Evolutionary conservation across 2,113 vertebrate genomes (phyloP), one percentile per base, ranked within the genome.

Genomic region (Clarias batrachus): DNA sequence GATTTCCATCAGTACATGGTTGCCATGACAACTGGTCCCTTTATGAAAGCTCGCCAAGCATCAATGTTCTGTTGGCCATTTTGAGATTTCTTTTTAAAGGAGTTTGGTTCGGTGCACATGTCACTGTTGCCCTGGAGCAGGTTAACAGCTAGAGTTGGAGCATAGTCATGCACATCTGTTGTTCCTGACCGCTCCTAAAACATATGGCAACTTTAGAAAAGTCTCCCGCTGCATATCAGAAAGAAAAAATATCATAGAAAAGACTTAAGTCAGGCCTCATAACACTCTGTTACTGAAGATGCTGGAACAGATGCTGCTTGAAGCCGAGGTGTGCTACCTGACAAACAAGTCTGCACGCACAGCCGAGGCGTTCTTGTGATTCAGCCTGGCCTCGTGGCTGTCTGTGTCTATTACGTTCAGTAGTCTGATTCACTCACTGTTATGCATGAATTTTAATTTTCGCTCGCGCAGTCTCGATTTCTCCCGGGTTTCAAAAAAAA

Each of bases 1-100:
- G 86, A 82, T 74, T 87, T 89, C 86, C 87, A 90, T 90, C 82
- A 81, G 90, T 87, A 89, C 90, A 86, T 79, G 87, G 90, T 91
- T 91, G 84, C 89, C 90, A 90, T 91, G 89, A 85, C 87, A 84
- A 91, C 90, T 73, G 65, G 83, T 59, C 83, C 77, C 88, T 85
- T 88, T 82, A 86, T 76, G 81, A 86, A 86, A 89, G 85, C 88
- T 87, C 87, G 88, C 83, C 83, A 88, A 89, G 89, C 77, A 89
- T 87, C 83, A 76, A 85, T 87, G 87, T 83, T 87, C 56, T 88
- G 56, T 85, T 79, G 74, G 85, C 65, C 84, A 65, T 85, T 81
- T 74, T 56, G 66, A 83, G 78, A 63, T 71, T 56, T 52, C 21
- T 56, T 33, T 66, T 87, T 83, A 62, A 62, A 84, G 77, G 27